Percentiles rank a stretch among this genome's conserved stretches.
Evolutionary conservation across 2,888 invertebrate species (phyloP).

Genomic region (Drosophila atripex): DNA sequence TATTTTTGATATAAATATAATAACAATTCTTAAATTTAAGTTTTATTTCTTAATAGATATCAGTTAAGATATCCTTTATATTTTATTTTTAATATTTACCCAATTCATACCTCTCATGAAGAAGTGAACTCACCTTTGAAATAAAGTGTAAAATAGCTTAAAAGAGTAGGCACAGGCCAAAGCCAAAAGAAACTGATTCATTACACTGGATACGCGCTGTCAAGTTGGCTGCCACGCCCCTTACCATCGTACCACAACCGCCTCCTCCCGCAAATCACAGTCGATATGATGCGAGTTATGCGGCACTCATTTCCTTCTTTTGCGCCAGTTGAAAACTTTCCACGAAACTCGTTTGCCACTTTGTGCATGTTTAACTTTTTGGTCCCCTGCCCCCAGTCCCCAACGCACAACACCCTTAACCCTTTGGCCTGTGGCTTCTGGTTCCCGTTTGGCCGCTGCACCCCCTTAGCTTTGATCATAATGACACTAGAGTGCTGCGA

Average conservation of each 20-base stretch:
- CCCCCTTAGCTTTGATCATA: slow-evolving; percentile 55
- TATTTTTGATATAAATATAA: too few relatives aligned
- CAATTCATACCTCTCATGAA: background rate
- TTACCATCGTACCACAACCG: background rate
- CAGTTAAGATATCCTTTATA: background rate
- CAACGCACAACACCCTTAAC: background rate
- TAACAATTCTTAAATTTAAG: too few relatives aligned
- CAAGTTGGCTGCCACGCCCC: slow-evolving; percentile 43
- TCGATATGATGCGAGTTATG: slow-evolving; percentile 71
- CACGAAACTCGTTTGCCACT: slow-evolving; percentile 54
- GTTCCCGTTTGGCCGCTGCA: background rate
- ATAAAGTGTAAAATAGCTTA: background rate
- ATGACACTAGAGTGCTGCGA: slow-evolving; percentile 58
- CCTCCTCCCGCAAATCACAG: slow-evolving; percentile 32
- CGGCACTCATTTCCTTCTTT: slow-evolving; percentile 65
- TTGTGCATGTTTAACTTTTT: slow-evolving; percentile 74
- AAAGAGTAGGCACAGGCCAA: background rate
- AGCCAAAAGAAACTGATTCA: slow-evolving; percentile 56
- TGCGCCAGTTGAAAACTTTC: slow-evolving; percentile 64
- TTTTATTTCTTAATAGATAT: background rate
- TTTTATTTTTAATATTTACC: background rate
- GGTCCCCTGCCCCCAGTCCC: background rate
- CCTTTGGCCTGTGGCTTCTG: background rate
- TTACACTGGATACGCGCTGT: slow-evolving; percentile 73
- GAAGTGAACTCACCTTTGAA: background rate